phyloP scores from a whole-genome alignment of 2,113 vertebrate genomes.

The Spizaetus ornatus region DNA sequence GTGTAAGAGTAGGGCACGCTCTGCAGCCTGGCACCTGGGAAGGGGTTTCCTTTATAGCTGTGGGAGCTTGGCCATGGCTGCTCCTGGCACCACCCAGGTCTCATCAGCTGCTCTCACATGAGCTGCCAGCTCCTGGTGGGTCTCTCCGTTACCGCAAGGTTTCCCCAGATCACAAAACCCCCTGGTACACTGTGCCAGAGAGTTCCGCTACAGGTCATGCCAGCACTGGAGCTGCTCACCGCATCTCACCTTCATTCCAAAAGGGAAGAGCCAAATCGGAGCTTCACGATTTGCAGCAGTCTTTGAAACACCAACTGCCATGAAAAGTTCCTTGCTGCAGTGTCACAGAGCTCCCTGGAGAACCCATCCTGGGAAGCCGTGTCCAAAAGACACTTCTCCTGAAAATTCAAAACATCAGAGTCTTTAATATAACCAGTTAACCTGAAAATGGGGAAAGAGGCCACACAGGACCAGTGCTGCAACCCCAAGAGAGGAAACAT shows the following conservation, averaged over 20 bases:
- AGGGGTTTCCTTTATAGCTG: not conserved
- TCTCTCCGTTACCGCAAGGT: not conserved
- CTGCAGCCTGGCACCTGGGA: not conserved
- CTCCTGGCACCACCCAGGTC: not conserved
- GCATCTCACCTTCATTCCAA: slow-evolving; percentile 37
- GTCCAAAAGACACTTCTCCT: slow-evolving; percentile 57
- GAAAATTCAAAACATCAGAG: slow-evolving; percentile 68
- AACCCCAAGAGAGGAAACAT: not conserved
- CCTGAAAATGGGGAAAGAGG: slow-evolving; percentile 35
- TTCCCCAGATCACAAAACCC: not conserved
- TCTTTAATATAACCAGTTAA: slow-evolving; percentile 60
- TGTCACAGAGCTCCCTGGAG: slow-evolving; percentile 4
- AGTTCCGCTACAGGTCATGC: not conserved
- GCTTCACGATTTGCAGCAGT: slow-evolving; percentile 22
- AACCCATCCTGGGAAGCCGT: slow-evolving; percentile 39
- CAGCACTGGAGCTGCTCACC: not conserved
- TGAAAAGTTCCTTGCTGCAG: slow-evolving; percentile 56
- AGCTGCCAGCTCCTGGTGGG: not conserved
- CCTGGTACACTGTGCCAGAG: not conserved
- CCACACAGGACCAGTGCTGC: slow-evolving; percentile 33
- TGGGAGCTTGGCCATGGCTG: not conserved
- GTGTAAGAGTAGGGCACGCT: not conserved
- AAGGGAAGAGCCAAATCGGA: slow-evolving; percentile 56
- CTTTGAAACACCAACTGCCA: slow-evolving; percentile 57
- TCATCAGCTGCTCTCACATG: not conserved